Conservation (phyloP, 2,888 invertebrate species). For the Aleiodes testaceus region DNA sequence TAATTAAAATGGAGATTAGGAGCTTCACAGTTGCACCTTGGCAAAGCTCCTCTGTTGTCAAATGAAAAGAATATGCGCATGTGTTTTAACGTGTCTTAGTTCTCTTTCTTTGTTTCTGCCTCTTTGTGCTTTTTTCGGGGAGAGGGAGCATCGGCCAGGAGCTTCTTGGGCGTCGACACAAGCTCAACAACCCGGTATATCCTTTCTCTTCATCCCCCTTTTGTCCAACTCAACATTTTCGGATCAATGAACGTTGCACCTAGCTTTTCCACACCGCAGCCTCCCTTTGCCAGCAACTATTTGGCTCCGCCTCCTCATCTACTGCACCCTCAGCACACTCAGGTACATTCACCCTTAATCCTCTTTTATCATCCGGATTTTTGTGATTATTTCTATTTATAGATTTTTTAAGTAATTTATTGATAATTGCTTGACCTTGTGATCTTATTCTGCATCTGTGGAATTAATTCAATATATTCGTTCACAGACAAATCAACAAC, state of each 20-base stretch:
- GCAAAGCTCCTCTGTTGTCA: background rate
- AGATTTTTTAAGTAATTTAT: background rate
- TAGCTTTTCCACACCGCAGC: conserved; percentile 36
- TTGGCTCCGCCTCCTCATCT: conserved; percentile 27
- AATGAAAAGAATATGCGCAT: background rate
- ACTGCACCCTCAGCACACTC: conserved; percentile 32
- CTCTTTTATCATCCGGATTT: conserved; percentile 29
- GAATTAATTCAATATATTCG: background rate
- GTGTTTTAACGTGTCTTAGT: background rate
- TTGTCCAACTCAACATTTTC: conserved; percentile 27
- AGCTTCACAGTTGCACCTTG: background rate
- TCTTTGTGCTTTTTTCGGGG: conserved; percentile 28
- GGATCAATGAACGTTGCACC: conserved; percentile 49
- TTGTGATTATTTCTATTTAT: conserved; percentile 40
- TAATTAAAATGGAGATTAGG: background rate
- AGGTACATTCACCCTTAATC: conserved; percentile 36
- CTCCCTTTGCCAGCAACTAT: conserved; percentile 38
- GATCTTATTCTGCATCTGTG: background rate
- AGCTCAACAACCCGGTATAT: conserved; percentile 17
- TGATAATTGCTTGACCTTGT: background rate
- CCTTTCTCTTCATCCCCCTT: background rate
- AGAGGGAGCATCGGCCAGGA: conserved; percentile 35
- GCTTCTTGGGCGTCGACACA: conserved; percentile 41
- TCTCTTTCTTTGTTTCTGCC: conserved; percentile 37
- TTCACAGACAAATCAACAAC: background rate